Percentiles rank a stretch among this genome's conserved stretches.
These are phyloP conservation scores for Phylloscopus whistleri DNA, from an alignment of 2,113 vertebrate genomes.

Conservation along the genomic window DNA sequence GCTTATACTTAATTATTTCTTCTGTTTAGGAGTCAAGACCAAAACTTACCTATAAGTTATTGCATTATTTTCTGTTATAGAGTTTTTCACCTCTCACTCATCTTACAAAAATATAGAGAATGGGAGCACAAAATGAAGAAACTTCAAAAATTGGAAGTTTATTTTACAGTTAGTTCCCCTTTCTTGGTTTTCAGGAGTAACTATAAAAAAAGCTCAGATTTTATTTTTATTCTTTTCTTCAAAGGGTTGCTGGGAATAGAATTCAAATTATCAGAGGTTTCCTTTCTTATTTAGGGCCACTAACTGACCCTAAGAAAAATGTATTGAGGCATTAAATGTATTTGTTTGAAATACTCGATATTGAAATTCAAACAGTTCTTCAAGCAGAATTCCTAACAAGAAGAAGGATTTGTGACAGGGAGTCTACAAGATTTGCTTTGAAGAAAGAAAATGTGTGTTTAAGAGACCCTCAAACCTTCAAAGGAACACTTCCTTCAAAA, in stretches of 20 bases:
- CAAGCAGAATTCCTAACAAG: conserved; percentile 38
- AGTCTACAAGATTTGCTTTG: conserved; percentile 27
- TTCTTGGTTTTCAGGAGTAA: not conserved
- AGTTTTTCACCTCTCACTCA: not conserved
- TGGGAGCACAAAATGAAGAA: not conserved
- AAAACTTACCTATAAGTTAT: not conserved
- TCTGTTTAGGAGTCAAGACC: not conserved
- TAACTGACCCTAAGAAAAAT: not conserved
- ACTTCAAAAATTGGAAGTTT: not conserved
- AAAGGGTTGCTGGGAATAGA: not conserved
- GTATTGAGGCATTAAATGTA: not conserved
- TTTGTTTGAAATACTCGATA: conserved; percentile 33
- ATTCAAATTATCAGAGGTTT: not conserved
- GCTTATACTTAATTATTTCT: not conserved
- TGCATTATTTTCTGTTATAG: not conserved
- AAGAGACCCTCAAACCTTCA: not conserved
- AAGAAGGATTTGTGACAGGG: conserved; percentile 33
- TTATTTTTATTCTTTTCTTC: not conserved
- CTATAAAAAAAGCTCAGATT: not conserved
- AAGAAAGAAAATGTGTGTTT: conserved; percentile 31
- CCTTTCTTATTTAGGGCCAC: not conserved
- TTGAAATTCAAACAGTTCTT: conserved; percentile 46
- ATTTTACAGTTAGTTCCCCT: not conserved
- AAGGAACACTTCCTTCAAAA: conserved; percentile 20
- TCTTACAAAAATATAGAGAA: not conserved